These are phyloP conservation scores for Drosophila neonasuta DNA, from an alignment of 2,888 invertebrate species.

Conservation along the genomic window DNA sequence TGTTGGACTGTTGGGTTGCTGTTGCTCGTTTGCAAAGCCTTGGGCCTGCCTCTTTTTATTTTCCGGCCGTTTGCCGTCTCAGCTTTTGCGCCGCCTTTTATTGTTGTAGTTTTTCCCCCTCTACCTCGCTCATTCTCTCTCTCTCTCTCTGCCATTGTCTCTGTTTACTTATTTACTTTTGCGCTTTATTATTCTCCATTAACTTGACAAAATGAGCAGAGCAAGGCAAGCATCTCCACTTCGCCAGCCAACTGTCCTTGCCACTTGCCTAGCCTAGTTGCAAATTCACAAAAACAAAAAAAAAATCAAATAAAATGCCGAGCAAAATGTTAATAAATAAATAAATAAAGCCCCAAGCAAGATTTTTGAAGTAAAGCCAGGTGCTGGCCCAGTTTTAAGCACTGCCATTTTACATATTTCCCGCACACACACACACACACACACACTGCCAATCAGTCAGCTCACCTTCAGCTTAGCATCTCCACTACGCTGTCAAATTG, in stretches of 20 bases:
- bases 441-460: conserved; percentile 39
- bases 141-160: conserved; percentile 37
- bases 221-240: conserved; percentile 19
- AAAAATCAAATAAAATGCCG: background rate
- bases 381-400: conserved; percentile 47
- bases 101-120: conserved; percentile 68
- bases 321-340: conserved; percentile 29
- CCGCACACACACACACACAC: background rate
- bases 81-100: conserved; percentile 68
- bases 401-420: conserved; percentile 9
- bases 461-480: conserved; percentile 38
- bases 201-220: conserved; percentile 74
- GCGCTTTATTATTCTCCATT: conserved; percentile 77
- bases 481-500: conserved; percentile 12
- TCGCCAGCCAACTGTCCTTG: conserved; percentile 30
- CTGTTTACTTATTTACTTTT: conserved; percentile 77
- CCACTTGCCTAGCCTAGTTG: conserved; percentile 3
- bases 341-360: conserved; percentile 17
- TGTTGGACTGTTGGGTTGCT: conserved; percentile 21
- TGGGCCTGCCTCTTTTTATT: conserved; percentile 63
- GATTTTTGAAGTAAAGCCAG: conserved; percentile 22
- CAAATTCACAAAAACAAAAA: conserved; percentile 40
- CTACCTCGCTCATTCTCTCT: no score
- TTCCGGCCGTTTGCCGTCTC: conserved; percentile 74
- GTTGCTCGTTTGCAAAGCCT: conserved; percentile 53